A percentile compares a stretch with the other conserved stretches of the same genome.
Conservation (phyloP, 2,888 invertebrate species). For the Calliopum simillimum region DNA sequence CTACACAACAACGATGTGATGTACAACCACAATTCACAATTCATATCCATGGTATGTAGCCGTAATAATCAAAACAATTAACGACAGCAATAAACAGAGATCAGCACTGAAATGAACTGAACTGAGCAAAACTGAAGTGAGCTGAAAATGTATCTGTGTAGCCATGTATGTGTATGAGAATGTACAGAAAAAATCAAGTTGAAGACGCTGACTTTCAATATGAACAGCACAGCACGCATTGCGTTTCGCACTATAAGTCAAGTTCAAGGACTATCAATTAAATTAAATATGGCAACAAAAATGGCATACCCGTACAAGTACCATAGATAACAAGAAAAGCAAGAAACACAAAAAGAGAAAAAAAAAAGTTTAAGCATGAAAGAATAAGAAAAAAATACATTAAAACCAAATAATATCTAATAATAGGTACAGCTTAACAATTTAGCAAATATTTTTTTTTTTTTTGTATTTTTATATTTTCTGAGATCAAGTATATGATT, state of each 20-base stretch:
- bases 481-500: too few species aligned
- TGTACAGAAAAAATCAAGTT: neutral
- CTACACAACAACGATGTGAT: neutral
- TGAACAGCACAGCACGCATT: conserved; percentile 37
- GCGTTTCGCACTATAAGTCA: conserved; percentile 58
- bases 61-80: conserved; percentile 23
- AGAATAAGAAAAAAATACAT: neutral
- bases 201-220: neutral
- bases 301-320: conserved; percentile 21
- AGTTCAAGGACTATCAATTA: conserved; percentile 64
- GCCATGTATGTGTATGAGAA: too few species aligned
- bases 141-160: neutral
- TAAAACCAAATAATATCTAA: too few species aligned
- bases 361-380: neutral
- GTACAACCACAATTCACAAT: neutral
- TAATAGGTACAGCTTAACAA: too few species aligned
- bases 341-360: neutral
- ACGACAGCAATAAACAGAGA: neutral
- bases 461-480: too few species aligned
- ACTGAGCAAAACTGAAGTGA: neutral
- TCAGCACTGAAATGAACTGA: neutral
- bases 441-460: too few species aligned
- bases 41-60: neutral
- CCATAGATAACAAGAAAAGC: neutral
- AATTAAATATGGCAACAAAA: conserved; percentile 54